Percentiles rank a stretch among this genome's conserved stretches.
Conservation (phyloP, 2,888 invertebrate genomes). For the Lapara coniferarum region DNA sequence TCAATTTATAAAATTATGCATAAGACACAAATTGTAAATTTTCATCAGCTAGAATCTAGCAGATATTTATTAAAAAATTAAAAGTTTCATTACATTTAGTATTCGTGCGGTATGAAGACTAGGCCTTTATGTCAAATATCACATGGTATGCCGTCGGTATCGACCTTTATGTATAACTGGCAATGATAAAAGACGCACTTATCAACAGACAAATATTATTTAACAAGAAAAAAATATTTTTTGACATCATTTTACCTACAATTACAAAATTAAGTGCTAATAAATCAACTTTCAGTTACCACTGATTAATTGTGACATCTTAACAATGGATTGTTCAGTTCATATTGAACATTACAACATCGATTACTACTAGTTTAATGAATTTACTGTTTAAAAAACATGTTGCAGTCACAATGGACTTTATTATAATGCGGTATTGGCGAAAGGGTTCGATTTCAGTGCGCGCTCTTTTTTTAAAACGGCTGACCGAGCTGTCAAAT, state of each 20-base stretch:
- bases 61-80: too few species aligned
- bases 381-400: constrained; percentile 1
- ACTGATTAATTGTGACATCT: constrained; percentile 53
- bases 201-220: too few species aligned
- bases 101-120: too few species aligned
- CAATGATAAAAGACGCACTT: too few species aligned
- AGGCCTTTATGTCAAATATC: too few species aligned
- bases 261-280: neutral
- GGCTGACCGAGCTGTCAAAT: constrained; percentile 15
- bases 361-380: constrained; percentile 47
- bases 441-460: constrained; percentile 33
- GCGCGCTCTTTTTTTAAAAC: constrained; percentile 35
- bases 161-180: too few species aligned
- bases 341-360: constrained; percentile 48
- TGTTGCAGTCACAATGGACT: constrained; percentile 35
- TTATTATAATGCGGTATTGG: constrained; percentile 44
- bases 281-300: constrained; percentile 32
- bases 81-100: too few species aligned
- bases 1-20: too few species aligned
- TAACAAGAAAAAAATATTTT: neutral
- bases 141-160: too few species aligned
- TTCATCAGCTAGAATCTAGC: too few species aligned
- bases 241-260: too few species aligned
- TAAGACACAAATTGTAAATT: too few species aligned
- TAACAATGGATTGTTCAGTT: constrained; percentile 50